These are phyloP conservation scores for Micrastur ruficollis DNA, from an alignment of 2,797 vertebrate genomes.

Conservation along the genomic window DNA sequence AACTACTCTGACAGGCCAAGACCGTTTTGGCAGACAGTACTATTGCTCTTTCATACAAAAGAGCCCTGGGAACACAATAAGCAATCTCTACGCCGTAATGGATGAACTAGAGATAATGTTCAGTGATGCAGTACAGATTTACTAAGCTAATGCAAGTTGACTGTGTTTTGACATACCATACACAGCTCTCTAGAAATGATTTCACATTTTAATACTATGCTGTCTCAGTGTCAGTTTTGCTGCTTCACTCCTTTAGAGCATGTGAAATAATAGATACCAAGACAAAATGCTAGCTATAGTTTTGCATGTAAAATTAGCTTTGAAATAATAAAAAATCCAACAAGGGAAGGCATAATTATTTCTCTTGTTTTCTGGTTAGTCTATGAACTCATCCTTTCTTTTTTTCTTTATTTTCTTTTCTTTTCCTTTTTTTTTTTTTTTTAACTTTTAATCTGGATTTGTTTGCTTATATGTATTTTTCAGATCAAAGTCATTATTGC, in stretches of 20 bases:
- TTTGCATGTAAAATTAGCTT: not conserved
- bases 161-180: conserved; percentile 20
- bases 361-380: not conserved
- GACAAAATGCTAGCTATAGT: not conserved
- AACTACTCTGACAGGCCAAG: conserved; percentile 50
- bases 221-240: not conserved
- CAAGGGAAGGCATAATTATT: not conserved
- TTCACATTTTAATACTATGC: not conserved
- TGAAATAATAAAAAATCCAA: not conserved
- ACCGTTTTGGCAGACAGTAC: conserved; percentile 40
- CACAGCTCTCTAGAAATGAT: conserved; percentile 24
- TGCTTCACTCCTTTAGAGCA: not conserved
- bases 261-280: not conserved
- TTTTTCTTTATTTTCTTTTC: not conserved
- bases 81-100: conserved; percentile 40
- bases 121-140: conserved; percentile 51
- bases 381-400: not conserved
- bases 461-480: not conserved
- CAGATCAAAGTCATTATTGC: not conserved
- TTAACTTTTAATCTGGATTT: not conserved
- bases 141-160: conserved; percentile 31
- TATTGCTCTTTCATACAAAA: conserved; percentile 55
- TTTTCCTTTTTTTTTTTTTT: no score
- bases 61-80: conserved; percentile 50
- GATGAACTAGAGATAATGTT: conserved; percentile 58